phyloP scores from a whole-genome alignment of 35 echinoderm and acorn worm species.

The Nesometra sesokonis region DNA sequence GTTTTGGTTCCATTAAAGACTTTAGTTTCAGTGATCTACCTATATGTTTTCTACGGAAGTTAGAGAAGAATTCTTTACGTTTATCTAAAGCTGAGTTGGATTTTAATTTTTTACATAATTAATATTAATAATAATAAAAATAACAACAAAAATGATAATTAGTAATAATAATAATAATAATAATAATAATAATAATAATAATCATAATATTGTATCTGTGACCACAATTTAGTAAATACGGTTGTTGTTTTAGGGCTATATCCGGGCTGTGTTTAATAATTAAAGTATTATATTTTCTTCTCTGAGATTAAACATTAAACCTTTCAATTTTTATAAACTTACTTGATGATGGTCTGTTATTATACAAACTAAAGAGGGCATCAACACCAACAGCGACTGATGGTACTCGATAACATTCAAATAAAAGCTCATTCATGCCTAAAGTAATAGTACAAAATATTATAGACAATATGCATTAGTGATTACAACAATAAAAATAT shows the following conservation, averaged over 20 bases:
- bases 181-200: too few relatives aligned
- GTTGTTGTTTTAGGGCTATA: neutral
- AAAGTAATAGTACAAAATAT: constrained; percentile 6
- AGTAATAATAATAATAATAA: too few relatives aligned
- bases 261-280: neutral
- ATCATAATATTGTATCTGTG: too few relatives aligned
- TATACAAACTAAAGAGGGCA: constrained; percentile 74
- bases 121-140: too few relatives aligned
- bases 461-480: neutral
- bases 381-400: constrained; percentile 72
- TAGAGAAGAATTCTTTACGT: too few relatives aligned
- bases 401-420: constrained; percentile 95
- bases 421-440: constrained; percentile 95
- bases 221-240: too few relatives aligned
- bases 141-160: too few relatives aligned
- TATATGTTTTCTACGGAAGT: too few relatives aligned
- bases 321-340: neutral
- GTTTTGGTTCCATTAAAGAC: too few relatives aligned
- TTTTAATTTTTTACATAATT: too few relatives aligned
- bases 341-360: constrained; percentile 36
- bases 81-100: too few relatives aligned
- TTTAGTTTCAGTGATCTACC: too few relatives aligned
- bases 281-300: neutral
- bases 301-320: neutral
- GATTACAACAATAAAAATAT: neutral